Evolutionary conservation across 2,888 invertebrate genomes (phyloP), one percentile per base, ranked within the genome.

Genomic region (Oxycera nigricornis): DNA sequence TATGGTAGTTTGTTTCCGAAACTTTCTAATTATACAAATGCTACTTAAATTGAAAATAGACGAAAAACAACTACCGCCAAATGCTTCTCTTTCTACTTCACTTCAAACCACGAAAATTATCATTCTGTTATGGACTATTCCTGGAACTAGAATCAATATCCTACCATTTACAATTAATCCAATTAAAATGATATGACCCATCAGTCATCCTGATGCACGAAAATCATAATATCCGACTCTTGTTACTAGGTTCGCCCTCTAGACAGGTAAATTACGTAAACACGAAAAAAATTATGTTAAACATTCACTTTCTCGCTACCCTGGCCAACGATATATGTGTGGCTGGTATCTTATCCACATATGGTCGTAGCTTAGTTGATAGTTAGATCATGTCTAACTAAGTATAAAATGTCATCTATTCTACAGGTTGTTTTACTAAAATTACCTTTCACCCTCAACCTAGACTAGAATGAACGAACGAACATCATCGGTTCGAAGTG

Each of bases 281-380:
- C 41, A 65, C 41, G 65, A 65, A 30, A 39, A 39, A 30, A 65
- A 65, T 65, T 65, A 65, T 39, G 24, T 65, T 41, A 65, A 65
- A 41, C 41, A 31, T 24, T 17, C 59, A 59, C 39, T 65, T 39
- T 65, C 22, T 41, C 65, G 22, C 30, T 22, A 24, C 30, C 26
- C 26, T 28, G 14, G 7, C 22, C 20, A 22, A 41, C 22, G 20
- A 41, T 26, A 39, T 39, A 24, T 31, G 20, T 24, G 41, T 24
- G 30, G 41, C 24, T 2, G 17, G 39, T 28, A 14, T 22, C 59
- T 11, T 20, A 9, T 24, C 20, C 24, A 9, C 20, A 14, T 6
- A 59, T 9, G 11, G 59, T 50, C 3, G 28, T 59, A 1, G 39
- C 39, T 9, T 39, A 14, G 9, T 9, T 7, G 14, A 39, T 9